Evolutionary conservation across 2,113 vertebrate genomes (phyloP), one percentile per base, ranked within the genome.

Genomic region (Phyllopteryx taeniolatus): DNA sequence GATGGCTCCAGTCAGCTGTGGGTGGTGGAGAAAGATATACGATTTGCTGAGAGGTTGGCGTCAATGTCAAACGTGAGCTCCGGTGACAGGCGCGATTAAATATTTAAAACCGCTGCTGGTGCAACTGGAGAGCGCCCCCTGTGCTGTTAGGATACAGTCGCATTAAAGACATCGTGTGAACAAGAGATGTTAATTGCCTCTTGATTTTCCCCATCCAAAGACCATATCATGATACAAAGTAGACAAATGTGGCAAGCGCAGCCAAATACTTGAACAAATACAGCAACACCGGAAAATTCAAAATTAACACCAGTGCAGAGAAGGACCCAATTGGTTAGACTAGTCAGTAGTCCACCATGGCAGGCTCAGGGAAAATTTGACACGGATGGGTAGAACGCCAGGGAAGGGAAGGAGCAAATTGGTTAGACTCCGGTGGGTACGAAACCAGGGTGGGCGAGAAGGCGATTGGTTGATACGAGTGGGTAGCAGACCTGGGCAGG

Each of bases 21-120:
- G 33, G 56, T 17, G 19, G n/a, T 31, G 33, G 63, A 66, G 68
- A 35, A 74, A 67, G 81, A 83, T 81, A 83, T 81, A 78, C 86
- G 79, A 76, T 86, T 72, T 75, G 79, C 80, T 76, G 77, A 77
- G 82, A 89, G 89, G 87, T 89, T 86, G 90, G 73, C 68, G 80
- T 86, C 89, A 91, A 91, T 83, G 90, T 91, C 90, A 90, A 86
- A 86, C 82, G 86, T 75, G 75, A 75, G 88, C 89, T 92, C 90
- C 82, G 66, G 79, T 91, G 86, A 89, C 90, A 83, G 88, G 69
- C 75, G 39, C 43, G 56, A 89, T 92, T 91, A 92, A 92, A 90
- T 87, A 92, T 92, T 92, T 87, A 91, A 81, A 82, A 84, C 22
- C 86, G 86, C 89, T 89, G 89, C 86, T 79, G 49, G 81, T 82